phyloP scores from a whole-genome alignment of 2,797 vertebrate genomes.

The Scolopax rusticola region DNA sequence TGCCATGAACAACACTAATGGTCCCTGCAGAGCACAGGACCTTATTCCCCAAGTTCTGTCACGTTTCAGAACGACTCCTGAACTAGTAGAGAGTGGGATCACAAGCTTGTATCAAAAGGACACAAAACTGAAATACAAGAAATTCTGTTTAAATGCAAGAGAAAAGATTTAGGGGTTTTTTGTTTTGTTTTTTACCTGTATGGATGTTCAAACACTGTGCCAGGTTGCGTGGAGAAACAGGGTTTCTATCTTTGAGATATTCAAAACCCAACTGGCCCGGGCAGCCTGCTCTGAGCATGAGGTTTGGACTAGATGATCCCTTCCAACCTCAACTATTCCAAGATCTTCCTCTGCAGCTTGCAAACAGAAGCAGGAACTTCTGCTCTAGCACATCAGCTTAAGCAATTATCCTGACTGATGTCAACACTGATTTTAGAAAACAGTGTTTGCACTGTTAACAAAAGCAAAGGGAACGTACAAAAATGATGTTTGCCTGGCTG shows the following conservation, averaged over 20 bases:
- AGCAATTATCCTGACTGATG: background rate
- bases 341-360: background rate
- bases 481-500: background rate
- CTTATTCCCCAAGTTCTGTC: background rate
- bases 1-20: background rate
- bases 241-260: background rate
- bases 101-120: background rate
- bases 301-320: background rate
- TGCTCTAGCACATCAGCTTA: background rate
- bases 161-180: too few relatives aligned
- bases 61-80: background rate
- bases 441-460: background rate
- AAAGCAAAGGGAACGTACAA: background rate
- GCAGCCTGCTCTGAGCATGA: background rate
- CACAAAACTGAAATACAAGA: background rate
- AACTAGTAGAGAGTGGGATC: background rate
- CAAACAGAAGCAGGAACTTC: background rate
- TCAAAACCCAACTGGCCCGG: background rate
- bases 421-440: background rate
- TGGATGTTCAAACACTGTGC: background rate
- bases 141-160: background rate
- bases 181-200: too few relatives aligned
- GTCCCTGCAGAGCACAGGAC: background rate
- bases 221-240: background rate
- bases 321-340: background rate